A percentile compares a stretch with the other conserved stretches of the same genome.
phyloP scores from a whole-genome alignment of 2,888 invertebrate species.

The Chirona hameri region DNA sequence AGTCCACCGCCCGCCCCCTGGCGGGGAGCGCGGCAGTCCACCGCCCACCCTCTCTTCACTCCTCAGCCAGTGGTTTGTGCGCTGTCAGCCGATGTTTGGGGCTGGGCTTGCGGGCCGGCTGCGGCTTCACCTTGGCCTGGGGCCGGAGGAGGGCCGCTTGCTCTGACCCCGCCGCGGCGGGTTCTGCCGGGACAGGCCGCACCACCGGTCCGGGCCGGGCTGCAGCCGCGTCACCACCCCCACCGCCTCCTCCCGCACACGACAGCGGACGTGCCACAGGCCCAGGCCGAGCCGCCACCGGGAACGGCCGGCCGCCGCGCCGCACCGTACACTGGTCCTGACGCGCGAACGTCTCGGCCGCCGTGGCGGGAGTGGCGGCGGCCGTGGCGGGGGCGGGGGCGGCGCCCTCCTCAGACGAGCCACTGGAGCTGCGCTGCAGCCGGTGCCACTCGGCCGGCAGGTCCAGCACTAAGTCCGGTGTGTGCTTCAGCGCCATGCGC shows the following conservation, averaged over 20 bases:
- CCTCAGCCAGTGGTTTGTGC: conserved; percentile 66
- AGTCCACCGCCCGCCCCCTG: too few relatives aligned
- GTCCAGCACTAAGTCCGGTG: conserved; percentile 80
- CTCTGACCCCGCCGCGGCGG: conserved; percentile 40
- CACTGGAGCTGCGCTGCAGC: conserved; percentile 2
- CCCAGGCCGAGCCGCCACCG: background rate
- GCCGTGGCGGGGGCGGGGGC: background rate
- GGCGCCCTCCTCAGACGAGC: conserved; percentile 8
- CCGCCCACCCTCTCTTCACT: conserved; percentile 45
- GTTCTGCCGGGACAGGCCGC: background rate
- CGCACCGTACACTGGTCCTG: conserved; percentile 12
- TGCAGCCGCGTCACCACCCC: background rate
- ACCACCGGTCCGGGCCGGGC: background rate
- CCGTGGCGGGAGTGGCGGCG: background rate
- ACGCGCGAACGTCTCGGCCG: conserved; percentile 9
- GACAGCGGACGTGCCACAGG: background rate
- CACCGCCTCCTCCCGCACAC: too few relatives aligned
- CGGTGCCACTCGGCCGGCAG: conserved; percentile 63
- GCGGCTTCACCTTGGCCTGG: conserved; percentile 63
- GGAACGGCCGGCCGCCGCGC: background rate
- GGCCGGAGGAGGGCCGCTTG: conserved; percentile 65
- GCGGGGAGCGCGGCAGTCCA: too few relatives aligned
- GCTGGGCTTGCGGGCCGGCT: conserved; percentile 69
- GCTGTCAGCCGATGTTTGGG: conserved; percentile 54
- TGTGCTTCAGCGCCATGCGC: conserved; percentile 48